Conservation (phyloP, 2,888 invertebrate genomes). For the Pseudoips prasinana region DNA sequence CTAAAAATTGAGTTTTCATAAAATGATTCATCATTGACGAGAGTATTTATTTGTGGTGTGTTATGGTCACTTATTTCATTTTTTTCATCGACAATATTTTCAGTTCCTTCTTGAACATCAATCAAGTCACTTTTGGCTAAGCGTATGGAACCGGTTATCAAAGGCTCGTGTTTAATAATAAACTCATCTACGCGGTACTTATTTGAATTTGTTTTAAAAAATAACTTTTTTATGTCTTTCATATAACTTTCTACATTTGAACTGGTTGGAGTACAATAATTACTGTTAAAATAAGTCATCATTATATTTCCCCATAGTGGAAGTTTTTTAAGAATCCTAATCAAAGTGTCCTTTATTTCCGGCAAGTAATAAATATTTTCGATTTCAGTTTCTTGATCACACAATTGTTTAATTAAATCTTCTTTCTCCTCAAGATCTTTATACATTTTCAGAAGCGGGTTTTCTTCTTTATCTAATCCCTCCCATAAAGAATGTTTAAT, state of each 20-base stretch:
- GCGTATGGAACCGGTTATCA: conserved; percentile 14
- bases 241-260: conserved; percentile 18
- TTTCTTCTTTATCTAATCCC: conserved; percentile 10
- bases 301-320: conserved; percentile 17
- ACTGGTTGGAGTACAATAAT: conserved; percentile 11
- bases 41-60: conserved; percentile 12
- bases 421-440: conserved; percentile 12
- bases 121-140: conserved; percentile 10
- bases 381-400: conserved; percentile 12
- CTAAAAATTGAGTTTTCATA: conserved; percentile 15
- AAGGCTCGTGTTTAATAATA: conserved; percentile 14
- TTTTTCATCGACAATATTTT: conserved; percentile 9
- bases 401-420: conserved; percentile 11
- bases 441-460: conserved; percentile 10
- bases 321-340: conserved; percentile 13
- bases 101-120: conserved; percentile 11
- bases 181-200: conserved; percentile 17
- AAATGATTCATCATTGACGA: conserved; percentile 10
- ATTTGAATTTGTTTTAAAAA: conserved; percentile 12
- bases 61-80: conserved; percentile 12
- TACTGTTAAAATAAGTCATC: conserved; percentile 13
- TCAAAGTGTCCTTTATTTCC: conserved; percentile 8
- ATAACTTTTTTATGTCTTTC: conserved; percentile 14
- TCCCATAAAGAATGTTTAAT: conserved; percentile 13
- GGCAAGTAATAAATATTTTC: conserved; percentile 16